Evolutionary conservation across 2,888 invertebrate species (phyloP).

Genomic region (Pyrrhosoma nymphula): DNA sequence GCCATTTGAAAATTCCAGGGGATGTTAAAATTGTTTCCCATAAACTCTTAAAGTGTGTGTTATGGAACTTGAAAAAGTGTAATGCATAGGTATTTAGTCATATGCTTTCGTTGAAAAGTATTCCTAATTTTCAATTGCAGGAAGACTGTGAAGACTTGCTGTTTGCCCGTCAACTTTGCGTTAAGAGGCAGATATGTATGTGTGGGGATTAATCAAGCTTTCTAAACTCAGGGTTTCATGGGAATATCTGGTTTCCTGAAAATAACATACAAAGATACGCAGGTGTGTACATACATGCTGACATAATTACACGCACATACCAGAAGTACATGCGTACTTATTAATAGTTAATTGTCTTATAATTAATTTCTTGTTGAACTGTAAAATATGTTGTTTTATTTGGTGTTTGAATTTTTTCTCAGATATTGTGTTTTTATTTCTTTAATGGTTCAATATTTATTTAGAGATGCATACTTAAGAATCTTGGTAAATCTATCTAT

Average conservation of each 20-base stretch:
- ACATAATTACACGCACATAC: conserved; percentile 16
- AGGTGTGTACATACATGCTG: neutral
- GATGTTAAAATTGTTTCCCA: neutral
- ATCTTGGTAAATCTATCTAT: neutral
- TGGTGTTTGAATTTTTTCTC: neutral
- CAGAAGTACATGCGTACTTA: neutral
- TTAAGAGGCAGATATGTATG: neutral
- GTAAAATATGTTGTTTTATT: neutral
- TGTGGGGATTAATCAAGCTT: neutral
- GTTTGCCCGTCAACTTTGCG: neutral
- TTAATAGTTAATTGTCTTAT: neutral
- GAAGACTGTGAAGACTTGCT: neutral
- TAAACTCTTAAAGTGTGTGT: neutral
- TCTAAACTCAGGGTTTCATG: conserved; percentile 56
- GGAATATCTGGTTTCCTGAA: conserved; percentile 37
- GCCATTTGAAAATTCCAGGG: neutral
- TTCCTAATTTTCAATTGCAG: neutral
- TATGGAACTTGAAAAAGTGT: neutral
- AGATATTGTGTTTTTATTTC: neutral
- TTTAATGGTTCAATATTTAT: neutral
- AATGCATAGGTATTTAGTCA: neutral
- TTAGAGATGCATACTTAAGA: neutral
- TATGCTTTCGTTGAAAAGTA: neutral
- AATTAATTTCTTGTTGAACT: neutral
- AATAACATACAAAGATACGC: neutral